Evolutionary conservation across 1,140 invertebrate species (phyloP).

Genomic region (Aphaenogaster rudis): DNA sequence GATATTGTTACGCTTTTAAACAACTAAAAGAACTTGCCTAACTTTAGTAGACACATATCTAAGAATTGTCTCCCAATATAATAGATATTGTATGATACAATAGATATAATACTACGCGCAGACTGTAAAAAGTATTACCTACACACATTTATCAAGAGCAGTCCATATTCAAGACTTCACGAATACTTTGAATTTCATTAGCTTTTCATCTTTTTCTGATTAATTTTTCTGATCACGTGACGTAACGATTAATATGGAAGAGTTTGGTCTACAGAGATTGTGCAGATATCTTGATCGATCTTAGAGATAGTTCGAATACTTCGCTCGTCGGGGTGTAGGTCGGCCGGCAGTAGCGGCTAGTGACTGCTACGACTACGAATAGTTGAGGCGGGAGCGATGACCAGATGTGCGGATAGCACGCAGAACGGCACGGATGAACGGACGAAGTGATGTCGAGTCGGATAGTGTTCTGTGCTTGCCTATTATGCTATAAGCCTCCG

Average conservation of each 20-base stretch:
- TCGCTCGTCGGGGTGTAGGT: constrained; percentile 59
- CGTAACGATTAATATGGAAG: background rate
- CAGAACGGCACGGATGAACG: constrained; percentile 63
- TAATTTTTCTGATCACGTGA: background rate
- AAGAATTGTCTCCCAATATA: background rate
- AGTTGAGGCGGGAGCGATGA: constrained; percentile 79
- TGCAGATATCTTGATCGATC: background rate
- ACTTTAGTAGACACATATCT: background rate
- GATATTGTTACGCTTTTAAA: background rate
- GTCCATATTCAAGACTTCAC: background rate
- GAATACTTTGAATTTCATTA: background rate
- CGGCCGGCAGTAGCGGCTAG: constrained; percentile 68
- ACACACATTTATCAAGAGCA: background rate
- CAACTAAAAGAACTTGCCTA: background rate
- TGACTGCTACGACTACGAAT: constrained; percentile 73
- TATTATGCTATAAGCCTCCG: constrained; percentile 53
- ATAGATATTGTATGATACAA: background rate
- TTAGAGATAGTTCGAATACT: constrained; percentile 41
- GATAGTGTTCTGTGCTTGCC: constrained; percentile 70
- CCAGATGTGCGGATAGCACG: constrained; percentile 78
- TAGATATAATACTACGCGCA: background rate
- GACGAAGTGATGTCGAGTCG: constrained; percentile 58
- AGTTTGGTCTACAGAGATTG: background rate
- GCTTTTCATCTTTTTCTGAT: background rate
- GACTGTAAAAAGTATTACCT: background rate